Evolutionary conservation across 2,888 invertebrate genomes (phyloP).

Genomic region (Philhelius pedissequus): DNA sequence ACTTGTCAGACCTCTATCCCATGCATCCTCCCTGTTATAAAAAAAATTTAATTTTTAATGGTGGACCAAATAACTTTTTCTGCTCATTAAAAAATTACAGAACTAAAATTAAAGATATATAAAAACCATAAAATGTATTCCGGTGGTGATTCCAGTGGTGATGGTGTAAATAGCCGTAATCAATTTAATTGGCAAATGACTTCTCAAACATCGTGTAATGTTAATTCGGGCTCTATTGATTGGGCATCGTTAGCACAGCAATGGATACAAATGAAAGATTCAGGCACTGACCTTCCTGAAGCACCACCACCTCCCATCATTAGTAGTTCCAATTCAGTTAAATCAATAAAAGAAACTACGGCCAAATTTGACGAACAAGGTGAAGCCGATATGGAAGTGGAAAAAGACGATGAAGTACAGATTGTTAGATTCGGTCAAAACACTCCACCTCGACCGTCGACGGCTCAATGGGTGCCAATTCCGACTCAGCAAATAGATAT

Average conservation of each 20-base stretch:
- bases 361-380: conserved; percentile 84
- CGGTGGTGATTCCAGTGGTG: conserved; percentile 75
- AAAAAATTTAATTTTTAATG: conserved; percentile 43
- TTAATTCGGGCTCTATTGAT: conserved; percentile 86
- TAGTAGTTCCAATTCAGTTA: conserved; percentile 63
- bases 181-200: conserved; percentile 85
- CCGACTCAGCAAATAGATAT: conserved; percentile 4
- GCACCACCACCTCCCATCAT: conserved; percentile 81
- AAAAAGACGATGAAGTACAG: conserved; percentile 82
- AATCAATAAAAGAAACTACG: conserved; percentile 23
- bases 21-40: conserved; percentile 15
- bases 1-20: conserved; percentile 20
- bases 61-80: conserved; percentile 25
- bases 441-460: background rate
- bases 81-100: background rate
- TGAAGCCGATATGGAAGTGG: conserved; percentile 93
- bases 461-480: conserved; percentile 9
- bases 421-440: conserved; percentile 26
- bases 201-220: conserved; percentile 79
- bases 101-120: too few species aligned
- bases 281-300: conserved; percentile 81
- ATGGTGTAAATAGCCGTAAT: conserved; percentile 79
- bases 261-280: conserved; percentile 95
- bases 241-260: conserved; percentile 98
- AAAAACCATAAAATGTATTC: conserved; percentile 73